Conservation (phyloP, 23 tunicate genomes). For the Oikopleura albicans region DNA sequence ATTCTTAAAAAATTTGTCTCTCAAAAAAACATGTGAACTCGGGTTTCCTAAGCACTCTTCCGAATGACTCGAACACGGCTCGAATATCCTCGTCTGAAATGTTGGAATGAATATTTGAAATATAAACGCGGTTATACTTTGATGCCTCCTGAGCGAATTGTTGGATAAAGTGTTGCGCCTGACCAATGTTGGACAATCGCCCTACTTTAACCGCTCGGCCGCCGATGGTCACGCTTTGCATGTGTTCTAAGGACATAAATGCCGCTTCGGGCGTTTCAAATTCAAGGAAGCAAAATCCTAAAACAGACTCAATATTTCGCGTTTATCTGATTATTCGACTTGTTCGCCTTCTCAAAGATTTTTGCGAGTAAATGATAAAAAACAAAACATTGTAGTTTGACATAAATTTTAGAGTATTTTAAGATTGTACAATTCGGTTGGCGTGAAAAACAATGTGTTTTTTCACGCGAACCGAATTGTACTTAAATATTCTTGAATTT, state of each 20-base stretch:
- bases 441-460: too few species aligned
- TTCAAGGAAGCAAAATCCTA: slow-evolving; percentile 85
- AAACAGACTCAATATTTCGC: too few species aligned
- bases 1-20: too few species aligned
- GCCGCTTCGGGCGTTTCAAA: slow-evolving; percentile 97
- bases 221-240: slow-evolving; percentile 19
- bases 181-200: not conserved
- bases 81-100: slow-evolving; percentile 51
- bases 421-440: too few species aligned
- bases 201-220: slow-evolving; percentile 12
- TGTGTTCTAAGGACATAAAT: slow-evolving; percentile 69
- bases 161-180: slow-evolving; percentile 53
- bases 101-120: slow-evolving; percentile 65
- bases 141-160: slow-evolving; percentile 41
- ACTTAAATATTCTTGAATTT: too few species aligned
- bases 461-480: too few species aligned
- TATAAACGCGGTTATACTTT: slow-evolving; percentile 41
- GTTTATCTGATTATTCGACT: too few species aligned
- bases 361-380: too few species aligned
- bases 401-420: too few species aligned
- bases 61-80: slow-evolving; percentile 79
- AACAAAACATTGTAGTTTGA: too few species aligned
- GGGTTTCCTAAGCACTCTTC: slow-evolving; percentile 53
- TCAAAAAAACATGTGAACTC: too few species aligned
- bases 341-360: too few species aligned